phyloP scores from a whole-genome alignment of 2,797 vertebrate species.

The Xenopus petersii region DNA sequence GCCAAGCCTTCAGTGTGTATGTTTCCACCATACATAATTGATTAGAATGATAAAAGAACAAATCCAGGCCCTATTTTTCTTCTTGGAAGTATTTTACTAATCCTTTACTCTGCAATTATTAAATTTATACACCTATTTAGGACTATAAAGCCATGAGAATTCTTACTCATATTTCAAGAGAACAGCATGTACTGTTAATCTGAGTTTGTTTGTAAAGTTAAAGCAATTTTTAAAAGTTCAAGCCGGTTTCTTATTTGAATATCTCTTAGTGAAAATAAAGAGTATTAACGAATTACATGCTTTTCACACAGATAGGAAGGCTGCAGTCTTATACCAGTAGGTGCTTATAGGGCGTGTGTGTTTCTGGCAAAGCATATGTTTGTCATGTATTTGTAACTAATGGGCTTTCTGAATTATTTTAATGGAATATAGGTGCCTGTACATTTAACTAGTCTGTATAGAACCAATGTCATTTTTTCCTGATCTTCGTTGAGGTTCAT shows the following conservation, averaged over 20 bases:
- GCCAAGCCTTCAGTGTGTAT: slow-evolving; percentile 41
- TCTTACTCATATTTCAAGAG: slow-evolving; percentile 1
- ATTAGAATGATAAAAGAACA: slow-evolving; percentile 47
- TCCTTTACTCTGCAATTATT: slow-evolving; percentile 41
- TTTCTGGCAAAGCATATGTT: too few relatives aligned
- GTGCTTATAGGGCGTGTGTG: too few relatives aligned
- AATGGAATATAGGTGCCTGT: too few relatives aligned
- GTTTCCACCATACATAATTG: slow-evolving; percentile 48
- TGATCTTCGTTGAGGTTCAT: too few relatives aligned
- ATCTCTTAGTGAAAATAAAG: not conserved
- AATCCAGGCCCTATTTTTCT: slow-evolving; percentile 28
- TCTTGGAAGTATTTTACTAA: slow-evolving; percentile 32
- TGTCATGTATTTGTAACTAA: too few relatives aligned
- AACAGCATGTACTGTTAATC: not conserved
- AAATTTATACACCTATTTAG: slow-evolving; percentile 37
- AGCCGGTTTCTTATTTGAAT: not conserved
- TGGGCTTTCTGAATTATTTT: too few relatives aligned
- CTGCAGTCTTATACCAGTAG: too few relatives aligned
- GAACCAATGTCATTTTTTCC: too few relatives aligned
- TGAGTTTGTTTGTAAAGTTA: not conserved
- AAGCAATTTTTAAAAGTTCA: not conserved
- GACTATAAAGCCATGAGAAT: not conserved
- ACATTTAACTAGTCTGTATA: too few relatives aligned
- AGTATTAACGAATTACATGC: too few relatives aligned
- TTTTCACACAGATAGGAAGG: too few relatives aligned